These are phyloP conservation scores for Telmatherina bonti DNA, from an alignment of 2,797 vertebrate species.

Conservation along the genomic window DNA sequence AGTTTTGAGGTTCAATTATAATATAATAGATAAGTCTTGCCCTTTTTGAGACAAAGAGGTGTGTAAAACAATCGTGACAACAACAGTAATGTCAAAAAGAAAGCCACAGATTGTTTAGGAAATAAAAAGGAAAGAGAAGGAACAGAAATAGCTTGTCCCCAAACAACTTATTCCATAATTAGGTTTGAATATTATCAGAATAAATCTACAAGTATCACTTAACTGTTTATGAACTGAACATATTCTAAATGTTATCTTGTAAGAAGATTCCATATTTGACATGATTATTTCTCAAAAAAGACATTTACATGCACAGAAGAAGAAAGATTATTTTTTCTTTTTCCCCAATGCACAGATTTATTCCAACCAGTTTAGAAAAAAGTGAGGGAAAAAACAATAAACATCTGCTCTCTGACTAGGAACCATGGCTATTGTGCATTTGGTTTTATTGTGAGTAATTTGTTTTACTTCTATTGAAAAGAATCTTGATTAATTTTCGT, in stretches of 20 bases:
- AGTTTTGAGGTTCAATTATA: too few relatives aligned
- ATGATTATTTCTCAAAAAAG: too few relatives aligned
- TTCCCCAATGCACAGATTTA: too few relatives aligned
- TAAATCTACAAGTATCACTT: not conserved
- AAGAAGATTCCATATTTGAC: not conserved
- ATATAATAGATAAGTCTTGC: too few relatives aligned
- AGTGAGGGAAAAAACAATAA: slow-evolving; percentile 1
- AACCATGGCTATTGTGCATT: slow-evolving; percentile 48
- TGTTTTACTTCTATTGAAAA: slow-evolving; percentile 64
- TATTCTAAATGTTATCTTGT: not conserved
- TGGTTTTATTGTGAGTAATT: slow-evolving; percentile 64
- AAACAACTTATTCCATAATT: not conserved
- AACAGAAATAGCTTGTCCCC: too few relatives aligned
- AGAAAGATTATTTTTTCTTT: too few relatives aligned
- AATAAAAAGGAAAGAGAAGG: too few relatives aligned
- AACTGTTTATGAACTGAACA: not conserved
- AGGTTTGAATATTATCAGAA: not conserved
- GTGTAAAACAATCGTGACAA: too few relatives aligned
- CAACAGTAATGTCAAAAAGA: too few relatives aligned
- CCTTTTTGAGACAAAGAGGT: too few relatives aligned
- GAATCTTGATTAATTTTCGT: slow-evolving; percentile 48
- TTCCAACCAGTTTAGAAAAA: too few relatives aligned
- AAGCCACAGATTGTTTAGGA: too few relatives aligned
- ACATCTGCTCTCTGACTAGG: slow-evolving; percentile 1
- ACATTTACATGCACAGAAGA: not conserved